phyloP scores from a whole-genome alignment of 2,113 vertebrate genomes.

The Cochlearius cochlearius region DNA sequence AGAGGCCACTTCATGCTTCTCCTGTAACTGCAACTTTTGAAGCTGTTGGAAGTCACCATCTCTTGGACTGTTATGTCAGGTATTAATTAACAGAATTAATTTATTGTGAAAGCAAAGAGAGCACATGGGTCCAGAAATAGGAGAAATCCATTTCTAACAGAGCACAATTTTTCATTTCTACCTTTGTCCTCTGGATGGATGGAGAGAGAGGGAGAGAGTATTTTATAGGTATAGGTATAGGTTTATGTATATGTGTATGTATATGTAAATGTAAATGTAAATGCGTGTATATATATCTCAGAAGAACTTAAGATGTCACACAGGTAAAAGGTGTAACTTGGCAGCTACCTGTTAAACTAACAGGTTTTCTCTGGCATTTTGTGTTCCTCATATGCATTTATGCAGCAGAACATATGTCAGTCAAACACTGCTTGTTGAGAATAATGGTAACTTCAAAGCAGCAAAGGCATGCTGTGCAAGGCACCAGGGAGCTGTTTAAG shows the following conservation, averaged over 20 bases:
- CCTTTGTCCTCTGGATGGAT: not conserved
- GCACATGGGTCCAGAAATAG: not conserved
- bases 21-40: not conserved
- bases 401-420: not conserved
- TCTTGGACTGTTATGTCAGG: not conserved
- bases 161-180: not conserved
- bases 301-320: not conserved
- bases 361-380: not conserved
- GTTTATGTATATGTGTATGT: too few species aligned
- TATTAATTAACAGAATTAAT: not conserved
- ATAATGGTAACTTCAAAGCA: not conserved
- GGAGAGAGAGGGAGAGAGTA: too few species aligned
- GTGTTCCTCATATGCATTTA: not conserved
- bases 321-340: not conserved
- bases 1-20: not conserved
- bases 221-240: not conserved
- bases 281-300: not conserved
- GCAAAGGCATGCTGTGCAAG: not conserved
- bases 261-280: not conserved
- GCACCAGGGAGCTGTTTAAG: not conserved
- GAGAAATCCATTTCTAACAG: not conserved
- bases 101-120: not conserved
- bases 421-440: not conserved
- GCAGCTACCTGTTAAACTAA: not conserved
- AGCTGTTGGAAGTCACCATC: not conserved